These are phyloP conservation scores for Cybosia mesomella DNA, from an alignment of 2,888 invertebrate species.

Conservation along the genomic window DNA sequence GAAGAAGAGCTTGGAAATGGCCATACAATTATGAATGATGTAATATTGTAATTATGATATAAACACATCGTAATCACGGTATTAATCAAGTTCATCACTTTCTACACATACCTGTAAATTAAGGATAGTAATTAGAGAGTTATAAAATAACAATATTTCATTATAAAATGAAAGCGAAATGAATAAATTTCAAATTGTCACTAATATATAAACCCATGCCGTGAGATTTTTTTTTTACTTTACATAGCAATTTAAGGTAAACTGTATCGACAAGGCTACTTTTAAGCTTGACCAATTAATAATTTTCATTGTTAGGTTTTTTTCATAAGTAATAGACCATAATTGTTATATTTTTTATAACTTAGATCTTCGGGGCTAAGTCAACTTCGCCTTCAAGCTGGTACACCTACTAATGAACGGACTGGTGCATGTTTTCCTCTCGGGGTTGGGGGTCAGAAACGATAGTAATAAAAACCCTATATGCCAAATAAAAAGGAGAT, in stretches of 20 bases:
- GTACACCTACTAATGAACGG: too few species aligned
- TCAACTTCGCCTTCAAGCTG: too few species aligned
- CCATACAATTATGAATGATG: background rate
- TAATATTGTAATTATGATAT: background rate
- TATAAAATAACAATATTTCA: background rate
- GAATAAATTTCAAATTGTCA: background rate
- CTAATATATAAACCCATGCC: background rate
- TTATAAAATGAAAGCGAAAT: background rate
- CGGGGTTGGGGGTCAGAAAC: too few species aligned
- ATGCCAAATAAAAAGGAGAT: too few species aligned
- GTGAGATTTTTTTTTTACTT: background rate
- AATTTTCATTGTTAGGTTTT: too few species aligned
- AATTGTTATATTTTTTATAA: too few species aligned
- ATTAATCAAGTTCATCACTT: background rate
- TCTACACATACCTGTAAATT: background rate
- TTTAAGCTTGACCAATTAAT: too few species aligned
- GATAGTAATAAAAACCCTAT: too few species aligned
- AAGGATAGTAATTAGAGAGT: conserved; percentile 4
- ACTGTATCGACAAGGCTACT: too few species aligned
- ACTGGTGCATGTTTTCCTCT: too few species aligned
- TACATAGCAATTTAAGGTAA: background rate
- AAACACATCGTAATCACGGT: background rate
- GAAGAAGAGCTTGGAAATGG: background rate
- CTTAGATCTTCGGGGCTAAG: too few species aligned
- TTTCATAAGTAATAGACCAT: too few species aligned